phyloP scores from a whole-genome alignment of 2,888 invertebrate species.

The Pristionchus maxplancki region DNA sequence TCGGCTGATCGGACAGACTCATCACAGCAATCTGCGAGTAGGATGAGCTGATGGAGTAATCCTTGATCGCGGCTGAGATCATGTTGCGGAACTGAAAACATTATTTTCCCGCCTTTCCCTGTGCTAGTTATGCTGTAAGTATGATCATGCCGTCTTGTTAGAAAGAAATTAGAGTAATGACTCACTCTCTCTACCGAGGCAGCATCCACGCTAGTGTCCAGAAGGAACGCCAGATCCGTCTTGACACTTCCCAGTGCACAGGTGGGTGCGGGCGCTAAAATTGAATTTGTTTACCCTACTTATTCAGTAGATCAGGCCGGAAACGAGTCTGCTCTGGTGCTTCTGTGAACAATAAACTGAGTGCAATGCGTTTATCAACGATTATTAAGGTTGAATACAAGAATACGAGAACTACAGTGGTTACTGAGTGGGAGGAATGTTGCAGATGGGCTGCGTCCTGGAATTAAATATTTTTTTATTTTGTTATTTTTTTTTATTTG shows the following conservation, averaged over 20 bases:
- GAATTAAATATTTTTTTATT: not conserved
- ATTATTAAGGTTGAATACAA: conserved; percentile 7
- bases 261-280: conserved; percentile 60
- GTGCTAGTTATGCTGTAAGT: no score
- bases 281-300: not conserved
- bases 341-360: not conserved
- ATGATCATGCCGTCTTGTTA: no score
- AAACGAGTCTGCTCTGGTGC: no score
- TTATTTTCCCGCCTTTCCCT: no score
- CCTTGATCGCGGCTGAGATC: not conserved
- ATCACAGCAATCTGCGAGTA: conserved; percentile 41
- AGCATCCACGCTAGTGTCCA: conserved; percentile 56
- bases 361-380: not conserved
- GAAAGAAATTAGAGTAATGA: no score
- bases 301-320: no score
- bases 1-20: conserved; percentile 32
- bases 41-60: not conserved
- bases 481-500: not conserved
- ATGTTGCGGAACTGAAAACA: conserved; percentile 45
- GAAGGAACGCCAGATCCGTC: conserved; percentile 66
- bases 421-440: conserved; percentile 11
- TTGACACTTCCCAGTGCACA: conserved; percentile 59
- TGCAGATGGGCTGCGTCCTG: conserved; percentile 14
- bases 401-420: not conserved
- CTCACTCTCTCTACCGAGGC: not conserved